Evolutionary conservation across 1,140 invertebrate genomes (phyloP), one percentile per base, ranked within the genome.

Genomic region (Spodoptera litura): DNA sequence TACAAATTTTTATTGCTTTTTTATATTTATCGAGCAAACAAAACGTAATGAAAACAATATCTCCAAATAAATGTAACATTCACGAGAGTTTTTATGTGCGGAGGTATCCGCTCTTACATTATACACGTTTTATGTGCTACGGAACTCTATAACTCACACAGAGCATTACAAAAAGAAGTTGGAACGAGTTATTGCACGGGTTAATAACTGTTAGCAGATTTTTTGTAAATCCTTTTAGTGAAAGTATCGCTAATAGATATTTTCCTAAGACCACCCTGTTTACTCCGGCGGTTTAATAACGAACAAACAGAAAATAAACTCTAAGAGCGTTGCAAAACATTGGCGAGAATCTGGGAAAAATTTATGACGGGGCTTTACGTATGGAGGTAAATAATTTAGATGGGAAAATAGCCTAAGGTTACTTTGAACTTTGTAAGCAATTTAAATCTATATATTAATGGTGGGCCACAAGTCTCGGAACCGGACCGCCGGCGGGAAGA

Each of bases 1-100:
- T 77, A 68, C 62, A 73, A 68, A 68, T 56, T 77, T 66, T 77
- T 68, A 77, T 77, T 77, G 74, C 62, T 77, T 66, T 70, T 77
- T 56, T 77, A 77, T 44, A 68, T 77, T 56, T 77, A 77, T 77
- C 62, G 62, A 77, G 59, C 62, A 77, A 68, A 77, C 52, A 68
- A 77, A 77, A 77, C 61, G 74, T 77, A 77, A 77, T 77, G 74
- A 77, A 77, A 77, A 77, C 74, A 77, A 77, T 75, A 75, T 75
- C 51, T 66, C 74, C 62, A 77, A 77, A 77, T 77, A 77, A 77
- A 77, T 68, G 74, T 77, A 35, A 61, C 73, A 75, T 35, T 75
- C 73, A 61, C 59, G 73, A 53, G 73, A 38, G 58, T 75, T 75
- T 75, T 64, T 75, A 62, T 75, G 73, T 61, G 38, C 44, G 25